A percentile compares a stretch with the other conserved stretches of the same genome.
Evolutionary conservation across 2,888 invertebrate species (phyloP).

Genomic region (Globia sparganii): DNA sequence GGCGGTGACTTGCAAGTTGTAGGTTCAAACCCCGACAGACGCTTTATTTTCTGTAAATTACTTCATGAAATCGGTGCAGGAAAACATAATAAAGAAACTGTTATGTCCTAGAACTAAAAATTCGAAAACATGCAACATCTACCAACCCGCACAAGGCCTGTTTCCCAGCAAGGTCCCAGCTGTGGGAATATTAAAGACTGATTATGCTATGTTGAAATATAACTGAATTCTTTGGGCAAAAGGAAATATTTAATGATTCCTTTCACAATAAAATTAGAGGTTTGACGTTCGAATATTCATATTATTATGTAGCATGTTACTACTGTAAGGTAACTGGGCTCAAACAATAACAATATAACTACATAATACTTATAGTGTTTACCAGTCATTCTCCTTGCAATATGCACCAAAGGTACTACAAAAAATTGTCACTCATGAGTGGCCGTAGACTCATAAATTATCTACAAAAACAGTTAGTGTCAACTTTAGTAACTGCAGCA

Average conservation of each 20-base stretch:
- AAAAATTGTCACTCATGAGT: constrained; percentile 30
- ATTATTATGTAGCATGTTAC: background rate
- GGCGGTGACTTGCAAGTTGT: background rate
- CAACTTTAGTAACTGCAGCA: constrained; percentile 60
- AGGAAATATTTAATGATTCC: background rate
- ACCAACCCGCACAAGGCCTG: background rate
- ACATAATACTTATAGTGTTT: constrained; percentile 1
- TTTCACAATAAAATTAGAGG: background rate
- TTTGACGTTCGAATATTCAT: background rate
- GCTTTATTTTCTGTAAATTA: background rate
- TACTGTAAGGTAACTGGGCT: background rate
- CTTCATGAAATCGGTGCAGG: background rate
- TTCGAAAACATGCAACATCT: background rate
- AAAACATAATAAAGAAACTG: background rate
- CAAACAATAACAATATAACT: background rate
- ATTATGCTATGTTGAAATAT: background rate
- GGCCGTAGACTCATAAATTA: constrained; percentile 49
- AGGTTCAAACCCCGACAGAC: background rate
- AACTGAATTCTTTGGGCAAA: background rate
- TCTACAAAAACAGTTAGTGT: constrained; percentile 49
- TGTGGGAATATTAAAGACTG: background rate
- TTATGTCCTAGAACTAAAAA: background rate
- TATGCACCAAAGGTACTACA: constrained; percentile 5
- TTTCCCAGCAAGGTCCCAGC: no score
- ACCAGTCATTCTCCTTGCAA: constrained; percentile 16